These are phyloP conservation scores for Gallinago undulata DNA, from an alignment of 2,113 vertebrate species.

Conservation along the genomic window DNA sequence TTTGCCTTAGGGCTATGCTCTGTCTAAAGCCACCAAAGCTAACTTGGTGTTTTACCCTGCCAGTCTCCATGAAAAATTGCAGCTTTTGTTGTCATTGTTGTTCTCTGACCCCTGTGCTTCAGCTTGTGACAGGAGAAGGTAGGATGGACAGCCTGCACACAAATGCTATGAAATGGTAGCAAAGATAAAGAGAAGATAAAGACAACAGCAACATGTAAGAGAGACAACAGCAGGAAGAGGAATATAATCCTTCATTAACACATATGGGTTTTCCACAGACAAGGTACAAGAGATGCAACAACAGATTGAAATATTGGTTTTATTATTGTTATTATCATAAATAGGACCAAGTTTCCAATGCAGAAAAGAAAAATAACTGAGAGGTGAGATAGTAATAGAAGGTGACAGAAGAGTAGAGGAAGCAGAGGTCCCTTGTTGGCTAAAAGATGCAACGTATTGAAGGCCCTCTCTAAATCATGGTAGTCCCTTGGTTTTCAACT, in stretches of 20 bases:
- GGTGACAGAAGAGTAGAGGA: not conserved
- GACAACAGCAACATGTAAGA: not conserved
- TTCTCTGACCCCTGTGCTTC: not conserved
- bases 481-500: not conserved
- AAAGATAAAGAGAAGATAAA: not conserved
- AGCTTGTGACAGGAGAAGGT: not conserved
- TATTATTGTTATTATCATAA: not conserved
- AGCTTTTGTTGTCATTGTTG: accelerated
- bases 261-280: not conserved
- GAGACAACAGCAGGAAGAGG: not conserved
- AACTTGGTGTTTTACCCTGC: not conserved
- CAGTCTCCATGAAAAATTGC: not conserved
- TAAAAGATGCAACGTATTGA: accelerated
- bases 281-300: not conserved
- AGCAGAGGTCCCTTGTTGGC: accelerated
- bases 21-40: not conserved
- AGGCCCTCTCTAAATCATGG: not conserved
- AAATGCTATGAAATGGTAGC: not conserved
- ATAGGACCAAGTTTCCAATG: not conserved
- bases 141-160: not conserved
- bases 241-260: not conserved
- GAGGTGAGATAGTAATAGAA: not conserved
- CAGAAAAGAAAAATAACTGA: not conserved
- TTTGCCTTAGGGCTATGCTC: not conserved
- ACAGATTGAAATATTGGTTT: not conserved